Base-by-base conservation (phyloP, 2,797 vertebrate species). In the Sebastes hubbsi region DNA sequence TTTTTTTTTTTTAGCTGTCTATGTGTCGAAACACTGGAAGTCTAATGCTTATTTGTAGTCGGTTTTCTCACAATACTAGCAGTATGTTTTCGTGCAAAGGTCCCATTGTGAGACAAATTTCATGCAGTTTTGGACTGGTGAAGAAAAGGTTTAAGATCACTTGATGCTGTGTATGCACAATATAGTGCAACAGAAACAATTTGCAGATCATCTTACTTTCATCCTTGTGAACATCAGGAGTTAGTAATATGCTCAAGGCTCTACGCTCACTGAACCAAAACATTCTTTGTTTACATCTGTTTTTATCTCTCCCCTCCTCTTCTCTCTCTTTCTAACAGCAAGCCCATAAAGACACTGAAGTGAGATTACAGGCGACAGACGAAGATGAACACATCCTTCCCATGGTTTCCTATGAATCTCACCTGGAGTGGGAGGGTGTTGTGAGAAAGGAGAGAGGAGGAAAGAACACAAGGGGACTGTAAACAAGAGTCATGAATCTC, bases 401-500 rank as follows among this genome's bases (percentile, higher is more conserved):
- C 59, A 80, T 91, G 91, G 82, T 90, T 91, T 92, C 76, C 87
- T 49, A 75, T 81, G 77, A 84, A 61, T 77, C 64, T 90, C 75
- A 85, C 81, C 82, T 87, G 75, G 76, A 89, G 73, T 76, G 59
- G 77, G 74, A 81, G 75, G 74, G 60, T 72, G 72, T 81, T 90
- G 79, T 93, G 82, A 93, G 84, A 86, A 85, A 83, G 59, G 52
- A 83, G 69, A 75, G 71, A 73, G 60, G 61, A 81, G 61, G 81
- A 76, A 75, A 34, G 62, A 83, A 61, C 72, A 65, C 34, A 78
- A 46, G 62, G 54, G 60, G 61, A 71, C 68, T 69, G 55, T 83
- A 87, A 91, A 80, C 56, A 56, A 61, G 66, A 89, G 91, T 78
- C 87, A 99, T 99, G 98, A 98, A 99, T 95, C 97, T 99, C 88